Conservation (phyloP, 2,113 vertebrate genomes). For the Isurus oxyrinchus region DNA sequence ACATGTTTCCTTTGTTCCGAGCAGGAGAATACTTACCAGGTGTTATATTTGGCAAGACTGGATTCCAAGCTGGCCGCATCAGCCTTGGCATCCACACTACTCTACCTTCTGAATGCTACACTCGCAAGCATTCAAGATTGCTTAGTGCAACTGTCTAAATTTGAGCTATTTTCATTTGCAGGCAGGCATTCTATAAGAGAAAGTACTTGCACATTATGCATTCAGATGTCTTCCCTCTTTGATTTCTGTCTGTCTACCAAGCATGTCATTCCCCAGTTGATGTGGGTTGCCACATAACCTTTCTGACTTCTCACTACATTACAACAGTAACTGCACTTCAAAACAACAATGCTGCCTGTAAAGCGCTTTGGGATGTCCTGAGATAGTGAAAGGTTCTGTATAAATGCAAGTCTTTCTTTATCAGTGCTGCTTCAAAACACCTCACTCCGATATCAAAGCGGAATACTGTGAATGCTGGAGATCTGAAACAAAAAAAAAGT, state of each 20-base stretch:
- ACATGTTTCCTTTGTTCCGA: slow-evolving; percentile 28
- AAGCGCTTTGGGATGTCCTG: not conserved
- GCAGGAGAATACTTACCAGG: not conserved
- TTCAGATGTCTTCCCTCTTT: not conserved
- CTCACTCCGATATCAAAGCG: not conserved
- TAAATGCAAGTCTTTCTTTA: not conserved
- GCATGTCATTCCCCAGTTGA: not conserved
- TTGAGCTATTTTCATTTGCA: not conserved
- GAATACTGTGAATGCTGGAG: not conserved
- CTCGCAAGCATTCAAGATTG: not conserved
- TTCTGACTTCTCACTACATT: no score
- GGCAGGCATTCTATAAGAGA: not conserved
- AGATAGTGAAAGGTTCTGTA: not conserved
- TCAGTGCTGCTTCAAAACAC: not conserved
- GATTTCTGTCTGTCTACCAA: not conserved
- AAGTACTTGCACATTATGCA: not conserved
- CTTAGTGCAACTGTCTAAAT: not conserved
- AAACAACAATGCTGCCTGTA: not conserved
- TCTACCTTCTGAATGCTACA: not conserved
- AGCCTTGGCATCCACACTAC: not conserved
- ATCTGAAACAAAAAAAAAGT: not conserved
- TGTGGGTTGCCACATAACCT: not conserved
- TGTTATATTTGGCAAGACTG: not conserved
- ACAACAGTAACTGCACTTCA: not conserved
- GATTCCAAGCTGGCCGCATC: slow-evolving; percentile 7